These are phyloP conservation scores for Agriopis marginaria DNA, from an alignment of 2,888 invertebrate species.

Conservation along the genomic window DNA sequence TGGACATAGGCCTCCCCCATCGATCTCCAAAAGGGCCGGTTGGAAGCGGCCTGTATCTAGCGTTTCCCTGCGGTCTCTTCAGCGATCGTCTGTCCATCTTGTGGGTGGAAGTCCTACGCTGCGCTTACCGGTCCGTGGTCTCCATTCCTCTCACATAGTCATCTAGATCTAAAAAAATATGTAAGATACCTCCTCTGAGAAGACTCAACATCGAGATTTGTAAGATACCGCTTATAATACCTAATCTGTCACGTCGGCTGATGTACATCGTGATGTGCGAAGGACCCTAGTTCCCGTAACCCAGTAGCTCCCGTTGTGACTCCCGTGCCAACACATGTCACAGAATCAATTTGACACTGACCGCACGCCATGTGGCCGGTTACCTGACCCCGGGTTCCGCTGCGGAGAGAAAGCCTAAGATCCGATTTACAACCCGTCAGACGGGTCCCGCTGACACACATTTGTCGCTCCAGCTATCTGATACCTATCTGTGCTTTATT, in stretches of 20 bases:
- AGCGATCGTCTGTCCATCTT: too few relatives aligned
- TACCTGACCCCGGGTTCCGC: conserved; percentile 60
- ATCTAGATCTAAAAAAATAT: too few relatives aligned
- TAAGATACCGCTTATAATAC: too few relatives aligned
- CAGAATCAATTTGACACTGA: conserved; percentile 33
- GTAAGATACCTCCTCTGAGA: too few relatives aligned
- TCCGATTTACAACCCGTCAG: conserved; percentile 64
- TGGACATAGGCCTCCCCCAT: too few relatives aligned
- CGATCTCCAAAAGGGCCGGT: too few relatives aligned
- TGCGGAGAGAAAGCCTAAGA: conserved; percentile 51
- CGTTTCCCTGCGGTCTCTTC: too few relatives aligned
- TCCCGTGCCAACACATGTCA: conserved; percentile 29
- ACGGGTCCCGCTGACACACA: conserved; percentile 72
- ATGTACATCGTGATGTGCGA: background rate
- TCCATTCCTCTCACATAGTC: too few relatives aligned
- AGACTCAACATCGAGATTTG: background rate
- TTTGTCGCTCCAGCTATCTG: conserved; percentile 51
- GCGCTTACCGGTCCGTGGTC: too few relatives aligned
- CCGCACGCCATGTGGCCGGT: conserved; percentile 43
- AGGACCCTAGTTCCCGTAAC: background rate
- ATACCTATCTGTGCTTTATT: conserved; percentile 46
- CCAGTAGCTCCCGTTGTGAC: conserved; percentile 13
- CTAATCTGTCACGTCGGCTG: background rate
- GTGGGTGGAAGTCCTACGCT: too few relatives aligned
- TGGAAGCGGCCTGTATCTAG: too few relatives aligned